These are phyloP conservation scores for Sitobion miscanthi DNA, from an alignment of 1,140 invertebrate genomes.

Conservation along the genomic window DNA sequence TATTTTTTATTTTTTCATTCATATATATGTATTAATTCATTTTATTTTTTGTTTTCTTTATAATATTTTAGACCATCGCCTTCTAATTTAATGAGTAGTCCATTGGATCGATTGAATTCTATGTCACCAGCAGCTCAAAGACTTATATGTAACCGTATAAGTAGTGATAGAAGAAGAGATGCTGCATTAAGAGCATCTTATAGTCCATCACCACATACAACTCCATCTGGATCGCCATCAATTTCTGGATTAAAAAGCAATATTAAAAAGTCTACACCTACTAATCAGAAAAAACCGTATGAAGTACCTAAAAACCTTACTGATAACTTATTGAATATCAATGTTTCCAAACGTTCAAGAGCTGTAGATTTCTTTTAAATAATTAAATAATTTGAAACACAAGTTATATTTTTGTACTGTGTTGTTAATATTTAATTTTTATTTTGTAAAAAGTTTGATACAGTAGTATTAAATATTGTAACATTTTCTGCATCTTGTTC, in stretches of 20 bases:
- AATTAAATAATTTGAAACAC: neutral
- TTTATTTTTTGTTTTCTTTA: neutral
- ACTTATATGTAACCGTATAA: conserved; percentile 71
- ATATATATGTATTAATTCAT: neutral
- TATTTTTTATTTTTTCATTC: neutral
- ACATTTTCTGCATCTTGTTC: conserved; percentile 36
- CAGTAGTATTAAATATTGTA: conserved; percentile 48
- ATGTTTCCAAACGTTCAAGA: conserved; percentile 71
- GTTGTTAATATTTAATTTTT: neutral
- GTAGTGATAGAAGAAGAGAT: conserved; percentile 29
- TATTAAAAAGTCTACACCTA: conserved; percentile 62
- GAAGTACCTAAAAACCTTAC: conserved; percentile 68
- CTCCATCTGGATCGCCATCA: conserved; percentile 59
- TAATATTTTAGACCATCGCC: conserved; percentile 38
- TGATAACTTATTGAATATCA: conserved; percentile 78
- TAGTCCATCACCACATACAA: conserved; percentile 61
- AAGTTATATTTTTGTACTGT: neutral
- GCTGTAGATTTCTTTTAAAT: conserved; percentile 71
- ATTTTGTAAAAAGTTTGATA: conserved; percentile 48
- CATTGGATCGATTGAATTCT: conserved; percentile 79
- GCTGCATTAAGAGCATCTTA: conserved; percentile 55
- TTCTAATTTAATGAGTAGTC: conserved; percentile 45
- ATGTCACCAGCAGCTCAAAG: conserved; percentile 94
- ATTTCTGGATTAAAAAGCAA: conserved; percentile 63
- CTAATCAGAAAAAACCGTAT: conserved; percentile 58